Base-by-base conservation (phyloP, 2,113 vertebrate species). In the Taxidea taxus region DNA sequence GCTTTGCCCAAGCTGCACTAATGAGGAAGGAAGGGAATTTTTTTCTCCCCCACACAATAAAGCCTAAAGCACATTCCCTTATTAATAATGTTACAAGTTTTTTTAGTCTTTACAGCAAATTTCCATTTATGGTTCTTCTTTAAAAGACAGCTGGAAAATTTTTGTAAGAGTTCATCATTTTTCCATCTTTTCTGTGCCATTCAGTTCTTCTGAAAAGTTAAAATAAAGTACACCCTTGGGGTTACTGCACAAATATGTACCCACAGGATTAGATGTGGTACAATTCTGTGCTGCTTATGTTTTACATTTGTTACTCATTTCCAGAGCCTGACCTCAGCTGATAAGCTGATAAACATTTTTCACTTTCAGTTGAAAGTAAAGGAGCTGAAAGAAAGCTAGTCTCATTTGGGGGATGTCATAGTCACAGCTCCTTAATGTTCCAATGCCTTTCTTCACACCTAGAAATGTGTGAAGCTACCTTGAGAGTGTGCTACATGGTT, bases 281-380 rank as follows among this genome's bases (percentile, higher is more conserved):
- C 39, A 39, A 68, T 94, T 97, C 81, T 88, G 37, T 42, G 0
- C 8, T 49, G 16, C 64, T 94, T 62, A 0, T 80, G 81, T 47
- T 96, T 97, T 25, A 85, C 29, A 66, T 47, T 92, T 7, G 16
- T 44, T 85, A 42, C 56, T 94, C 44, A 72, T 92, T 86, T 87
- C 47, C 85, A 97, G 75, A 77, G 39, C n/a, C 37, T 96, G 66
- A 87, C 72, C 92, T 95, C 29, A 31, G 8, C 23, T 90, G 51
- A 83, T 60, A 93, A 88, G 4, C 25, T 91, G 51, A 83, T 66
- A 93, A 95, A 93, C 51, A 56, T 96, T 97, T 95, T 93, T 83
- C 47, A 87, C 74, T 90, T 72, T 78, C 31, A 75, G 31, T 34
- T 83, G 74, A 91, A 82, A 84, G 86, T 21, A 86, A 95, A 92